phyloP scores from a whole-genome alignment of 2,113 vertebrate species.

The Phalacrocorax aristotelis region DNA sequence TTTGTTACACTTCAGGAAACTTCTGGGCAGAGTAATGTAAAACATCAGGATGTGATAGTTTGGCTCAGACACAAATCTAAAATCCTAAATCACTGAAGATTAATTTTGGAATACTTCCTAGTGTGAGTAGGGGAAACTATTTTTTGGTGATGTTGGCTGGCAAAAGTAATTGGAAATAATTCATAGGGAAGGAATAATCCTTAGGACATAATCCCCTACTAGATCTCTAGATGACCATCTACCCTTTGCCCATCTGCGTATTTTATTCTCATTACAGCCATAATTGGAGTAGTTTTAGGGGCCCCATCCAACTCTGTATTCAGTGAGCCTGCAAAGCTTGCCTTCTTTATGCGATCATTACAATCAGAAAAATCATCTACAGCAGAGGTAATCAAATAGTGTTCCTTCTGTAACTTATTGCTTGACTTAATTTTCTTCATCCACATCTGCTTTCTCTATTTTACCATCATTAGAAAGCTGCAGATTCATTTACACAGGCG shows the following conservation, averaged over 20 bases:
- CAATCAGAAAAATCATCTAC: not conserved
- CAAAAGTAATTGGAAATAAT: not conserved
- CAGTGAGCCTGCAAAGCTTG: not conserved
- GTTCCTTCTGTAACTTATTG: not conserved
- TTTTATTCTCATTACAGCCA: not conserved
- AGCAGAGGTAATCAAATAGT: not conserved
- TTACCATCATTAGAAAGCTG: not conserved
- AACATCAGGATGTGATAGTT: not conserved
- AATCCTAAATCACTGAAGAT: not conserved
- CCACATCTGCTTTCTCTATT: not conserved
- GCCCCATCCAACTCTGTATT: not conserved
- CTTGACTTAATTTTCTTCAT: not conserved
- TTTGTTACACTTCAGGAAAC: not conserved
- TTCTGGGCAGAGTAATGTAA: not conserved
- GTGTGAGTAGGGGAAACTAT: not conserved
- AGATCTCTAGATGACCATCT: not conserved
- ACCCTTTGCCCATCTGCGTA: not conserved
- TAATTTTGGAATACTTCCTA: not conserved
- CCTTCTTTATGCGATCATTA: not conserved
- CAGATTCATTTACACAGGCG: not conserved
- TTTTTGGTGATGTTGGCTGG: not conserved
- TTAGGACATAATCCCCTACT: not conserved
- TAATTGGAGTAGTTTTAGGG: not conserved
- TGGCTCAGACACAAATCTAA: not conserved
- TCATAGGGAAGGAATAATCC: not conserved